Evolutionary conservation across 2,888 invertebrate genomes (phyloP), one percentile per base, ranked within the genome.

Genomic region (Lepidochitona cinerea): DNA sequence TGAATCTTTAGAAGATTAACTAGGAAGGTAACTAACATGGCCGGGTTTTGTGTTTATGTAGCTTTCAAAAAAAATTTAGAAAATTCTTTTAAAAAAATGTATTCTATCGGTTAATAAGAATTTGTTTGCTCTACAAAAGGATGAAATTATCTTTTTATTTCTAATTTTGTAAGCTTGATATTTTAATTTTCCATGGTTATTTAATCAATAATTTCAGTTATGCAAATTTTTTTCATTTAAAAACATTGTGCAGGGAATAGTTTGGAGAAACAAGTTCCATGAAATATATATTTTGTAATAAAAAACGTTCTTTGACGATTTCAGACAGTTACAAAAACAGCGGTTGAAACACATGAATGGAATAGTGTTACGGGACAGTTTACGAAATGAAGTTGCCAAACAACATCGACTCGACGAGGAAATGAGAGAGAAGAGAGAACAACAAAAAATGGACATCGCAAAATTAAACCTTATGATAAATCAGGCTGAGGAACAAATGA

Each of bases 391-490:
- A 80, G 83, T 88, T 73, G 88, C 89, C 68, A 91, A 90, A 77
- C 89, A 90, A 80, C 85, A 85, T 71, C 76, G 83, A n/a, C 84
- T 89, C 66, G 86, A 89, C 64, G 87, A 87, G 37, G 89, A 89
- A 64, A 88, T 90, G 85, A 81, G 85, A 59, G 88, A 88, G 68
- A 86, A 85, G 71, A 74, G 88, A 59, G 89, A 90, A 69, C 90
- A 91, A 76, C 90, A 90, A 79, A 87, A 86, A 75, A 88, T 90
- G 88, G 89, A 90, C 79, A 89, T 90, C 70, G 81, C 84, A 68
- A 90, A 90, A 75, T 82, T 90, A 41, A 90, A 90, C 77, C 78
- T 87, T 72, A 88, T 91, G 87, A 90, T 90, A 71, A 90, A 90
- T 81, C 88, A 89, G 68, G 87, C 89, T 0, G 90, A 91, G 78